Conservation (phyloP, 2,888 invertebrate species). For the Conops quadrifasciatus region DNA sequence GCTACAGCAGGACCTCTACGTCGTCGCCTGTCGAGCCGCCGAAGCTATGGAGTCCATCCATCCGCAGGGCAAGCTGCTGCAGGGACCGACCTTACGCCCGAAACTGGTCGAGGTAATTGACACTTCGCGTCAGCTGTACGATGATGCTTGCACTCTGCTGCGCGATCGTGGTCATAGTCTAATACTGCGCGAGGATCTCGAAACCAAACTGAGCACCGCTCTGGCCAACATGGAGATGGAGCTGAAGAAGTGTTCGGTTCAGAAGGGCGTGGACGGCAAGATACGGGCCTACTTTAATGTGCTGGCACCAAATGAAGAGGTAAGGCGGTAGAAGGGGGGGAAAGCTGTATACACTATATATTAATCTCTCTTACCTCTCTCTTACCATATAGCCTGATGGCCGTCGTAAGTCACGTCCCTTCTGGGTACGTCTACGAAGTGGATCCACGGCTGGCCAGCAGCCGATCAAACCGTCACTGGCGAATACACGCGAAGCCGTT, state of each 20-base stretch:
- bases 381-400: slow-evolving; percentile 63
- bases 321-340: slow-evolving; percentile 41
- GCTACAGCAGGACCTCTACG: slow-evolving; percentile 78
- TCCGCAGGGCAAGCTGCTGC: slow-evolving; percentile 82
- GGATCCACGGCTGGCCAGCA: slow-evolving; percentile 59
- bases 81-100: slow-evolving; percentile 77
- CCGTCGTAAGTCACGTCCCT: slow-evolving; percentile 72
- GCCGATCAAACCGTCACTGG: slow-evolving; percentile 54
- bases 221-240: slow-evolving; percentile 78
- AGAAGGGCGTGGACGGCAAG: slow-evolving; percentile 63
- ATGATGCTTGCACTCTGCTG: slow-evolving; percentile 76
- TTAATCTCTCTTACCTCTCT: not conserved
- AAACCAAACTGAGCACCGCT: slow-evolving; percentile 73
- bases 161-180: slow-evolving; percentile 74
- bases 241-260: slow-evolving; percentile 73
- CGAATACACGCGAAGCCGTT: slow-evolving; percentile 67
- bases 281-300: slow-evolving; percentile 63
- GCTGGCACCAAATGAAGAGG: slow-evolving; percentile 64
- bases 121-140: slow-evolving; percentile 70
- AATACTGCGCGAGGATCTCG: slow-evolving; percentile 73
- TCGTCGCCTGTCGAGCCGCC: slow-evolving; percentile 77
- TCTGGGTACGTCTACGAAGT: slow-evolving; percentile 74
- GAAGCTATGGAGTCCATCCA: slow-evolving; percentile 77
- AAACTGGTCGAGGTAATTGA: slow-evolving; percentile 73
- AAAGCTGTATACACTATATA: not conserved